Percentiles rank a stretch among this genome's conserved stretches.
Conservation (phyloP, 1,140 invertebrate species). For the Aethina tumida region DNA sequence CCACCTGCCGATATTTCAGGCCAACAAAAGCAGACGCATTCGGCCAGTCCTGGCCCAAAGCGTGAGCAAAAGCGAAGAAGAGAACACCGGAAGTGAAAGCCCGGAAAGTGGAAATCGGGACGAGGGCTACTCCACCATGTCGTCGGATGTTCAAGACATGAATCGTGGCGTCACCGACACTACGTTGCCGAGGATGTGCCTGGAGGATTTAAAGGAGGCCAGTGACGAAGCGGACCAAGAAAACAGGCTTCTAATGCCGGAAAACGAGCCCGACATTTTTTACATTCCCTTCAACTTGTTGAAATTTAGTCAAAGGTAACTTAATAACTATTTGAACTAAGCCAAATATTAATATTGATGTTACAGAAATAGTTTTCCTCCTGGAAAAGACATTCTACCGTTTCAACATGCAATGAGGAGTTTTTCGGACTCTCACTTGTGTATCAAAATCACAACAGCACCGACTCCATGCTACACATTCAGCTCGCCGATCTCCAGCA, state of each 20-base stretch:
- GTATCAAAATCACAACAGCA: conserved; percentile 51
- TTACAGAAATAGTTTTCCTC: conserved; percentile 55
- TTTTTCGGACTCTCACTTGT: conserved; percentile 62
- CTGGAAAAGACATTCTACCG: conserved; percentile 52
- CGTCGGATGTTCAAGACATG: conserved; percentile 70
- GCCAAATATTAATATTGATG: background rate
- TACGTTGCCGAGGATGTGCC: conserved; percentile 45
- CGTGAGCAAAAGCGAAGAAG: conserved; percentile 40
- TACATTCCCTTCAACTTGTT: conserved; percentile 59
- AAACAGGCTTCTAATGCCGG: conserved; percentile 40
- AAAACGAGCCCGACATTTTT: conserved; percentile 54
- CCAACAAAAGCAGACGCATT: conserved; percentile 35
- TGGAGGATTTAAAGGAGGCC: conserved; percentile 62
- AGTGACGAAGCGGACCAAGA: conserved; percentile 55
- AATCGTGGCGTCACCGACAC: conserved; percentile 30
- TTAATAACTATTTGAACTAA: background rate
- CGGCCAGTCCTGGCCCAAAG: conserved; percentile 31
- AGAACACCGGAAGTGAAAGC: conserved; percentile 53
- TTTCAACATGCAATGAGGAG: conserved; percentile 62
- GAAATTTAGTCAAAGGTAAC: conserved; percentile 45
- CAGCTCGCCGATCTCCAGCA: conserved; percentile 44
- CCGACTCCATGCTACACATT: conserved; percentile 42
- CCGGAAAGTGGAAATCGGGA: conserved; percentile 67
- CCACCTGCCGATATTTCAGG: conserved; percentile 44
- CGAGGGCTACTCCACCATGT: conserved; percentile 85